A percentile compares a stretch with the other conserved stretches of the same genome.
Conservation (phyloP, 2,797 vertebrate species). For the Podarcis siculus region DNA sequence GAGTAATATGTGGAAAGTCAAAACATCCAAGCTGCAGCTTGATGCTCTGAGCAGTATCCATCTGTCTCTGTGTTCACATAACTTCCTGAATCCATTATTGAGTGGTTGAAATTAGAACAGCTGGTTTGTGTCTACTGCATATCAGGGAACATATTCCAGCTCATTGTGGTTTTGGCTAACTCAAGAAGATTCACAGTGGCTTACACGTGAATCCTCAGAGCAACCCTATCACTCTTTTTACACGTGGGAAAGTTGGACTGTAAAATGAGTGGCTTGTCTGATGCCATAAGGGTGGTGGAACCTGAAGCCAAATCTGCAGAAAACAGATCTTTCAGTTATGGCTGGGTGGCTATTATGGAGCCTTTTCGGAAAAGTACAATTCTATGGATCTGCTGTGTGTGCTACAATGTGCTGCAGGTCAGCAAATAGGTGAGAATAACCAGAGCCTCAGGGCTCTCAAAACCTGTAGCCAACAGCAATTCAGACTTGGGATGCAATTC, state of each 20-base stretch:
- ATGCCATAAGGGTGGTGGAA: not conserved
- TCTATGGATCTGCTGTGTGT: not conserved
- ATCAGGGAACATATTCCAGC: not conserved
- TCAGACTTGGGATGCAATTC: not conserved
- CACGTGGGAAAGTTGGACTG: not conserved
- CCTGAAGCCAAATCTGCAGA: not conserved
- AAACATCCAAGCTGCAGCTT: not conserved
- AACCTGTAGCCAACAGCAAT: not conserved
- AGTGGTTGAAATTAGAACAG: not conserved
- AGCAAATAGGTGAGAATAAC: not conserved
- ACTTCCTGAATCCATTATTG: not conserved
- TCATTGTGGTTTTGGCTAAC: no score
- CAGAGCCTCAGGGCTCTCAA: not conserved
- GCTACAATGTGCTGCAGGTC: not conserved
- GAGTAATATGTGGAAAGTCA: not conserved
- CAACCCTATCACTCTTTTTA: not conserved
- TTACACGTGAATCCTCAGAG: not conserved
- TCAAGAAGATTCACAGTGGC: not conserved
- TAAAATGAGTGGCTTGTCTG: not conserved
- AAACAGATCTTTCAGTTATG: not conserved
- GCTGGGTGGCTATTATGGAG: no score
- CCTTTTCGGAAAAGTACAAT: not conserved
- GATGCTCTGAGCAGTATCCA: not conserved
- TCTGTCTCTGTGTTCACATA: not conserved
- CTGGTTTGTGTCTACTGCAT: not conserved